These are phyloP conservation scores for Pyrochroa serraticornis DNA, from an alignment of 2,888 invertebrate genomes.

Conservation along the genomic window DNA sequence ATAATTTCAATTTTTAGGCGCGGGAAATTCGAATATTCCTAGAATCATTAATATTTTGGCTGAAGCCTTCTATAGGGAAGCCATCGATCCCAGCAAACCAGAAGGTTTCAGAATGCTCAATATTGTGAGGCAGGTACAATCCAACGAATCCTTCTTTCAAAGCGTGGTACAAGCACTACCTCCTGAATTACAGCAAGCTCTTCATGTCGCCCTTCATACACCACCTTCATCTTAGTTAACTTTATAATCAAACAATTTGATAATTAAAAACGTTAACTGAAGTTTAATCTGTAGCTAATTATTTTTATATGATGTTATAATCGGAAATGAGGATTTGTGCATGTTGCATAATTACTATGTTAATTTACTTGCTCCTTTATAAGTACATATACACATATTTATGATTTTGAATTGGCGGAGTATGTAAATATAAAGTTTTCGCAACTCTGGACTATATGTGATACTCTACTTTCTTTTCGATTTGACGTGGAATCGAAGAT, in stretches of 20 bases:
- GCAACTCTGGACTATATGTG: conserved; percentile 50
- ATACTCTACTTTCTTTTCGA: conserved; percentile 45
- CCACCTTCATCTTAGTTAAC: conserved; percentile 37
- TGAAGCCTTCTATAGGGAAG: conserved; percentile 86
- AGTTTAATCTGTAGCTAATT: conserved; percentile 11
- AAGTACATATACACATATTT: too few relatives aligned
- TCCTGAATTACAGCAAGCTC: conserved; percentile 81
- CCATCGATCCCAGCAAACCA: conserved; percentile 75
- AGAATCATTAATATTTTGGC: conserved; percentile 87
- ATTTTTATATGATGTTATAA: conserved; percentile 20
- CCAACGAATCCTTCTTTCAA: conserved; percentile 59
- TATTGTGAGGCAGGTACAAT: conserved; percentile 88
- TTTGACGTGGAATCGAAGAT: conserved; percentile 31
- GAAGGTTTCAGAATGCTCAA: conserved; percentile 80
- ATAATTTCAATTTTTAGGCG: conserved; percentile 61
- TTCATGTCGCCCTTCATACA: conserved; percentile 72
- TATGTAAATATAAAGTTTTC: conserved; percentile 22
- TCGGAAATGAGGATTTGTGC: neutral
- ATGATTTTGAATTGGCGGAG: too few relatives aligned
- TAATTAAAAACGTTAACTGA: conserved; percentile 1
- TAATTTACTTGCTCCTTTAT: neutral
- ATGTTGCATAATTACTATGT: neutral
- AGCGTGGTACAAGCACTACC: conserved; percentile 66
- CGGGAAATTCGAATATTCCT: conserved; percentile 87
- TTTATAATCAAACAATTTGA: conserved; percentile 9